Evolutionary conservation across 2,797 vertebrate genomes (phyloP), one percentile per base, ranked within the genome.

Genomic region (Carcharodon carcharias): DNA sequence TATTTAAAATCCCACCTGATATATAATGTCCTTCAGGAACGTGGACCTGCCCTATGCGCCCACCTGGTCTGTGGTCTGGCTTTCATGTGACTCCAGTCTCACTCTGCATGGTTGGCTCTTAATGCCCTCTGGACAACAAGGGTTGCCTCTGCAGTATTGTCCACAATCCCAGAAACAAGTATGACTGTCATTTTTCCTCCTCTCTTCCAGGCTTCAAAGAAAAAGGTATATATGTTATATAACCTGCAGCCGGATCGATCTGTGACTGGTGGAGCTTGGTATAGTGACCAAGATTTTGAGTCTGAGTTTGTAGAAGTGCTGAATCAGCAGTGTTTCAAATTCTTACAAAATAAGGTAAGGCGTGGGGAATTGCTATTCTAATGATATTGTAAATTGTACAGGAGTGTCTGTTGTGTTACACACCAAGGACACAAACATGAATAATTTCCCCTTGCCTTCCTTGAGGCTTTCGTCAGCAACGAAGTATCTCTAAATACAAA

Each of bases 181-280:
- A 12, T 26, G 23, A 65, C 16, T 16, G 1, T 63, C 21, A 23
- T 65, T 21, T 95, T 45, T 26, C 45, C 35, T 50, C 16, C 56
- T 67, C 18, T 69, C 54, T 96, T 67, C n/a, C 97, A 99, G 99
- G 99, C 99, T 0, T 99, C 99, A 0, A 99, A 99, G 98, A 99
- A 99, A 98, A 99, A 99, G 96, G 99, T 99, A 0, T 99, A 99
- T 97, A 99, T 99, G 99, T 97, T 99, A 0, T 99, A 99, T 96
- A 99, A 99, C 97, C 97, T 99, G 96, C 99, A 99, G 97, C 99
- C 99, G 0, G 99, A 99, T 97, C 98, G 99, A 40, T 99, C 99
- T 0, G 99, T 99, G 96, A 99, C 99, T 0, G 99, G 99, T 0
- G 99, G 99, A 0, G 99, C 99, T 65, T 99, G 99, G 99, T 99